A percentile compares a stretch with the other conserved stretches of the same genome.
Evolutionary conservation across 30 jellyfish, hydroid and myxozoan species (phyloP).

Genomic region (Aurelia sp.): DNA sequence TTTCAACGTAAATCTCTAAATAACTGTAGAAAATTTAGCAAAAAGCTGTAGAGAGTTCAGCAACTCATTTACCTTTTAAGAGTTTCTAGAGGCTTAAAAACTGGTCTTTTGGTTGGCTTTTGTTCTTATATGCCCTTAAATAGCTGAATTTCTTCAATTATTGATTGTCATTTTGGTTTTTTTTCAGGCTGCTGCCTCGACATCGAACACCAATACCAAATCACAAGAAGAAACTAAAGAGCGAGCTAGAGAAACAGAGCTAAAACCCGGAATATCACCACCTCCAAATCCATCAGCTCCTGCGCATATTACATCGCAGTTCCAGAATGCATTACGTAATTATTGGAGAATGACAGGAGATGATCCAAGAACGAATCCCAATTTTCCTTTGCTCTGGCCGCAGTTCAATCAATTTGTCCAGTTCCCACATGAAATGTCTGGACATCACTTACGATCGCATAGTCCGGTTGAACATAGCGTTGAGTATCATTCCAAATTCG

Average conservation of each 20-base stretch:
- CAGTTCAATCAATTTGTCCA: slow-evolving; percentile 63
- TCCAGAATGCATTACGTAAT: slow-evolving; percentile 69
- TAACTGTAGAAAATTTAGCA: too few relatives aligned
- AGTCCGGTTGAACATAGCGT: slow-evolving; percentile 66
- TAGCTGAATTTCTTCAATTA: background rate
- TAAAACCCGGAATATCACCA: slow-evolving; percentile 57
- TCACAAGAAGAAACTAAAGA: slow-evolving; percentile 31
- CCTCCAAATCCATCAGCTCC: slow-evolving; percentile 83
- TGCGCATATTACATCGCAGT: slow-evolving; percentile 96
- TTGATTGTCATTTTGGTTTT: background rate
- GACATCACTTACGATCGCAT: slow-evolving; percentile 52
- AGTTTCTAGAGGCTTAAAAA: too few relatives aligned
- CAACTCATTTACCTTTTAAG: too few relatives aligned
- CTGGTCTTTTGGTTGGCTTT: too few relatives aligned
- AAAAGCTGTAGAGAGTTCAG: too few relatives aligned
- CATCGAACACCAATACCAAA: slow-evolving; percentile 22
- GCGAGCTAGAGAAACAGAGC: slow-evolving; percentile 28
- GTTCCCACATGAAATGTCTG: slow-evolving; percentile 73
- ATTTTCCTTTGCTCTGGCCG: slow-evolving; percentile 75
- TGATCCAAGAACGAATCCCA: slow-evolving; percentile 70
- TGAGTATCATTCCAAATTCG: slow-evolving; percentile 61
- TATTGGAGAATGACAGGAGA: slow-evolving; percentile 66
- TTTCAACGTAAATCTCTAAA: too few relatives aligned
- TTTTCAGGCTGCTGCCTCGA: slow-evolving; percentile 30
- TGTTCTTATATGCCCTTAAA: too few relatives aligned